Evolutionary conservation across 2,113 vertebrate genomes (phyloP), one percentile per base, ranked within the genome.

Genomic region (Oostethus manadensis): DNA sequence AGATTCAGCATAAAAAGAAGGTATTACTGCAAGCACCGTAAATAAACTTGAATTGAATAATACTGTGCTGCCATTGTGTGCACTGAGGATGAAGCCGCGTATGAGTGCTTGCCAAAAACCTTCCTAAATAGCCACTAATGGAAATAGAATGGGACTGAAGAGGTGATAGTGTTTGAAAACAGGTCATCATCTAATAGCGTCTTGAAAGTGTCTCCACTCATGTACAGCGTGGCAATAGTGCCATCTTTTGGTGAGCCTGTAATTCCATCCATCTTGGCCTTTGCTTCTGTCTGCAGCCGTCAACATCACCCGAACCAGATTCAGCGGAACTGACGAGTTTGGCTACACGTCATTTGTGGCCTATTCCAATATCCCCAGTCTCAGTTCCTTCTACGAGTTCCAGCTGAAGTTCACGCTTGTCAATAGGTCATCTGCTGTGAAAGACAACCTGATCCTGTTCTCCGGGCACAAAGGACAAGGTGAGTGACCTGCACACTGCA

Each of bases 371-470:
- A 74, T 92, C 55, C 86, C 88, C 21, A 86, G 86, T 76, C 90
- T 92, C 76, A 79, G 75, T 60, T 83, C 80, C 65, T 85, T 84
- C 89, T 92, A 90, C 18, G 90, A 94, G 90, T 93, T 94, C 84
- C 84, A 17, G 56, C 44, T 97, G 67, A 93, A 90, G 86, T 92
- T 97, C 87, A 90, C 86, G 0, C 84, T 94, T 40, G 78, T 87
- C 73, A 88, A 91, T 64, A 85, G 88, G 45, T 67, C 79, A 9
- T 91, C 91, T 0, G 91, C 93, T 44, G 60, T 91, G 65, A 85
- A 86, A 86, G 89, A 96, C 70, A 96, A 93, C 77, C 77, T 95
- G 68, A 90, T 95, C 70, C 87, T 96, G 87, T 97, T 92, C 75
- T 90, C 91, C 53, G 93, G 93, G 68, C 90, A 91, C 69, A 94